These are phyloP conservation scores for Drosophila subsilvestris DNA, from an alignment of 2,888 invertebrate species.

Conservation along the genomic window DNA sequence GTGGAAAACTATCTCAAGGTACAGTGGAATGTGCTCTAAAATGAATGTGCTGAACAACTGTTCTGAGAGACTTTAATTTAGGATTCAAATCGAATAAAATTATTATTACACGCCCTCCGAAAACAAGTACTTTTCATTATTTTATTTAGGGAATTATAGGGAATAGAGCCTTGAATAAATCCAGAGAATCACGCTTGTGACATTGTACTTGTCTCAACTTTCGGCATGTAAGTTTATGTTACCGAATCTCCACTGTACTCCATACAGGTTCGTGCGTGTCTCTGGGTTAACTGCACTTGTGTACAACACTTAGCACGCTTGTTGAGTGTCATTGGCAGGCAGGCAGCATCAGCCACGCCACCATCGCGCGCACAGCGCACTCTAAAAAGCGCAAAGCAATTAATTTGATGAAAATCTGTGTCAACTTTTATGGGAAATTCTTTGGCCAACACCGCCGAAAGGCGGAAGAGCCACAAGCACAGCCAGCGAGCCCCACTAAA, in stretches of 20 bases:
- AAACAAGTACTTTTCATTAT: no score
- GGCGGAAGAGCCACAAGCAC: slow-evolving; percentile 25
- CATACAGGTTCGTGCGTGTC: slow-evolving; percentile 24
- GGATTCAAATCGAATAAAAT: no score
- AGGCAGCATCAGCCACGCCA: not conserved
- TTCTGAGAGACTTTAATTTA: no score
- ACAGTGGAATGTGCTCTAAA: slow-evolving; percentile 21
- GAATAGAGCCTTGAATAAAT: no score
- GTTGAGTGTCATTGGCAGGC: slow-evolving; percentile 50
- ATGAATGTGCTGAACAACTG: no score
- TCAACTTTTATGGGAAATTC: slow-evolving; percentile 57
- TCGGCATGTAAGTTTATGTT: not conserved
- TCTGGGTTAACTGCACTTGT: slow-evolving; percentile 60
- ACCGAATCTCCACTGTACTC: slow-evolving; percentile 23
- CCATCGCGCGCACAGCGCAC: slow-evolving; percentile 15
- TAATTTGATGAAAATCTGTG: slow-evolving; percentile 76
- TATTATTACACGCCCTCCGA: no score
- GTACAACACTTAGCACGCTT: slow-evolving; percentile 69
- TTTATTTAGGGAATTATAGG: no score
- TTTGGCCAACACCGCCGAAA: slow-evolving; percentile 25
- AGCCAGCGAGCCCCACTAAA: slow-evolving; percentile 7
- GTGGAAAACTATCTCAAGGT: slow-evolving; percentile 23
- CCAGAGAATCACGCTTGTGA: no score
- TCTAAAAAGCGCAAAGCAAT: slow-evolving; percentile 61
- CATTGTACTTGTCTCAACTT: no score